These are phyloP conservation scores for Macropis europaea DNA, from an alignment of 2,888 invertebrate species.

Conservation along the genomic window DNA sequence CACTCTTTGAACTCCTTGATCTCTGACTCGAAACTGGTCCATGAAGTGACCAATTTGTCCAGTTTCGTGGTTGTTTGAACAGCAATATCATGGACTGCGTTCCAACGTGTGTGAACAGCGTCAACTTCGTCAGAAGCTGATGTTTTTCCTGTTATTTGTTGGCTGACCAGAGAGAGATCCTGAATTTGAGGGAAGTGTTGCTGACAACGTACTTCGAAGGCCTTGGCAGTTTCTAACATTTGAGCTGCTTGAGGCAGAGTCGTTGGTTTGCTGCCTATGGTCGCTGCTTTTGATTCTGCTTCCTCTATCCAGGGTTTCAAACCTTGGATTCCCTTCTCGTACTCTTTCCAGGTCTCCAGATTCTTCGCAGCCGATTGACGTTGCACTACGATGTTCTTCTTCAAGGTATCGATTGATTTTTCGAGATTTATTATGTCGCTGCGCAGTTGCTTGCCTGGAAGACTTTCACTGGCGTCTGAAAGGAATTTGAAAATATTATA, in stretches of 20 bases:
- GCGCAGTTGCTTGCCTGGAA: constrained; percentile 88
- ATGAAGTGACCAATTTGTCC: constrained; percentile 89
- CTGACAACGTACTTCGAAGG: constrained; percentile 89
- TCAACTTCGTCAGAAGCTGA: constrained; percentile 92
- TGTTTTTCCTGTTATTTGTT: constrained; percentile 88
- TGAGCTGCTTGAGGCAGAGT: constrained; percentile 91
- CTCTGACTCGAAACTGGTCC: constrained; percentile 91
- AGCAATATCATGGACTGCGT: constrained; percentile 90
- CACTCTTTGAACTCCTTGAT: constrained; percentile 89
- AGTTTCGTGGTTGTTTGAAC: constrained; percentile 89
- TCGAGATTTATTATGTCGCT: constrained; percentile 88
- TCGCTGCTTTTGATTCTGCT: constrained; percentile 90
- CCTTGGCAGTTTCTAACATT: constrained; percentile 86
- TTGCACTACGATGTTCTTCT: constrained; percentile 88
- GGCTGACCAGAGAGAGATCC: constrained; percentile 87
- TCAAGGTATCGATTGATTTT: constrained; percentile 88
- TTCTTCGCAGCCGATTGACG: constrained; percentile 89
- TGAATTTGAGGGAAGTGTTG: constrained; percentile 88
- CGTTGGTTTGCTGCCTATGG: constrained; percentile 87
- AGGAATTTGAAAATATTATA: too few species aligned
- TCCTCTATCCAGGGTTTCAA: constrained; percentile 94
- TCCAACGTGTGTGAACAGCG: constrained; percentile 90
- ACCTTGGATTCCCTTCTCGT: constrained; percentile 89
- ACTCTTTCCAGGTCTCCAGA: constrained; percentile 91
- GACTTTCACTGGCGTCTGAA: constrained; percentile 84